Percentiles rank a stretch among this genome's conserved stretches.
Evolutionary conservation across 2,797 vertebrate genomes (phyloP).

Genomic region (Mormyrus proboscirostris): DNA sequence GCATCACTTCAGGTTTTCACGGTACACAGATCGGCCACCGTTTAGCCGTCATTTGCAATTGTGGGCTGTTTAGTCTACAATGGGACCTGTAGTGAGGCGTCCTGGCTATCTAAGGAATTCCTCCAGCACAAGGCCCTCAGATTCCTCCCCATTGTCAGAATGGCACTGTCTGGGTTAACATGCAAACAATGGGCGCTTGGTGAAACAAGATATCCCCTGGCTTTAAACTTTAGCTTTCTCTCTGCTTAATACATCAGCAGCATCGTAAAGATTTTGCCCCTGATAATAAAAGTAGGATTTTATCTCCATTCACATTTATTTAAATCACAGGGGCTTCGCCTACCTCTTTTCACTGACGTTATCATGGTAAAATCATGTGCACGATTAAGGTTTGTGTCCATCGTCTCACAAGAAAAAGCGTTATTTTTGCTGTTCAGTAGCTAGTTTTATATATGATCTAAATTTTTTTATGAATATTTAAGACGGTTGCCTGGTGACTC

Average conservation of each 20-base stretch:
- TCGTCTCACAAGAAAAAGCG: not conserved
- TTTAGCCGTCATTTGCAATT: slow-evolving; percentile 13
- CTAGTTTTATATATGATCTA: not conserved
- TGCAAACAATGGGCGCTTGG: slow-evolving; percentile 44
- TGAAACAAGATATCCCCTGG: slow-evolving; percentile 56
- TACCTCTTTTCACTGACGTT: not conserved
- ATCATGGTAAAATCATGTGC: not conserved
- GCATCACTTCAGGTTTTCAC: not conserved
- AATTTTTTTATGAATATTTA: not conserved
- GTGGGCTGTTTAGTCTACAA: slow-evolving; percentile 25
- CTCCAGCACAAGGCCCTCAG: slow-evolving; percentile 45
- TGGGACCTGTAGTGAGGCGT: slow-evolving; percentile 30
- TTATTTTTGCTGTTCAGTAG: not conserved
- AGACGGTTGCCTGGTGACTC: not conserved
- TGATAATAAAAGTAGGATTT: slow-evolving; percentile 28
- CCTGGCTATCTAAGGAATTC: slow-evolving; percentile 45
- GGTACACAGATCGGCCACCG: not conserved
- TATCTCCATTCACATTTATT: slow-evolving; percentile 1
- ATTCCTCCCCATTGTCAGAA: slow-evolving; percentile 51
- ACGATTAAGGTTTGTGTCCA: not conserved
- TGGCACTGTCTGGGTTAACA: slow-evolving; percentile 56
- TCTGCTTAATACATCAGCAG: slow-evolving; percentile 39
- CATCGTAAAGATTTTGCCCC: slow-evolving; percentile 1
- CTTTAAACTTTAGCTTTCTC: slow-evolving; percentile 48
- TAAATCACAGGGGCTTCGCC: not conserved